phyloP scores from a whole-genome alignment of 2,113 vertebrate genomes.

The Strigops habroptila region DNA sequence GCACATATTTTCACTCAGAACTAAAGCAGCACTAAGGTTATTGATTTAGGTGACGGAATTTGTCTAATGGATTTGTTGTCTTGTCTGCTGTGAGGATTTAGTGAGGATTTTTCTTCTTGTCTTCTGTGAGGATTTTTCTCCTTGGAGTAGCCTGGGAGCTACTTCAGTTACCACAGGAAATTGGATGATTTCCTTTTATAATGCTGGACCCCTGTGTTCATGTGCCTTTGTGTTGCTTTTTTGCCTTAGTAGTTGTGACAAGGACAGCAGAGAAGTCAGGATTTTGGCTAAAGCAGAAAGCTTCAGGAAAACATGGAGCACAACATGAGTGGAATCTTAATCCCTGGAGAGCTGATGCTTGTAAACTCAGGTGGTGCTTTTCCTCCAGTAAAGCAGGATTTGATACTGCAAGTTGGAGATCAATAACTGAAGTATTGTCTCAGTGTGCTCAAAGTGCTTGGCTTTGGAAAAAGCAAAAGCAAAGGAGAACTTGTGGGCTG shows the following conservation, averaged over 20 bases:
- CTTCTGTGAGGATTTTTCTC: background rate
- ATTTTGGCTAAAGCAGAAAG: background rate
- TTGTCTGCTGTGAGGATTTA: background rate
- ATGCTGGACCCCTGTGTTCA: background rate
- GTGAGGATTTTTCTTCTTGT: background rate
- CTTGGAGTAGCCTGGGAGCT: background rate
- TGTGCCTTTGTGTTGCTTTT: background rate
- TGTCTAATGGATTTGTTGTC: background rate
- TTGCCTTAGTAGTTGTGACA: background rate
- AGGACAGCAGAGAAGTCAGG: background rate
- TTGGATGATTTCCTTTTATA: background rate
- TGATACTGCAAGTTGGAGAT: background rate
- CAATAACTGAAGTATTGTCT: background rate
- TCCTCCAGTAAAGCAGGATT: background rate
- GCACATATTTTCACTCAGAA: background rate
- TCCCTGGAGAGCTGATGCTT: background rate
- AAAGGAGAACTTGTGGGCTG: background rate
- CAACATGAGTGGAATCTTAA: background rate
- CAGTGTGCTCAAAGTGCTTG: background rate
- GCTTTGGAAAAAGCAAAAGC: background rate
- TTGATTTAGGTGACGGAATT: background rate
- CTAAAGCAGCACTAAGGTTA: background rate
- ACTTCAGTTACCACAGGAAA: background rate
- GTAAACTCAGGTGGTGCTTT: background rate
- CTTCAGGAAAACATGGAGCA: background rate